Percentiles rank a stretch among this genome's conserved stretches.
phyloP scores from a whole-genome alignment of 2,113 vertebrate species.

The Dunckerocampus dactyliophorus region DNA sequence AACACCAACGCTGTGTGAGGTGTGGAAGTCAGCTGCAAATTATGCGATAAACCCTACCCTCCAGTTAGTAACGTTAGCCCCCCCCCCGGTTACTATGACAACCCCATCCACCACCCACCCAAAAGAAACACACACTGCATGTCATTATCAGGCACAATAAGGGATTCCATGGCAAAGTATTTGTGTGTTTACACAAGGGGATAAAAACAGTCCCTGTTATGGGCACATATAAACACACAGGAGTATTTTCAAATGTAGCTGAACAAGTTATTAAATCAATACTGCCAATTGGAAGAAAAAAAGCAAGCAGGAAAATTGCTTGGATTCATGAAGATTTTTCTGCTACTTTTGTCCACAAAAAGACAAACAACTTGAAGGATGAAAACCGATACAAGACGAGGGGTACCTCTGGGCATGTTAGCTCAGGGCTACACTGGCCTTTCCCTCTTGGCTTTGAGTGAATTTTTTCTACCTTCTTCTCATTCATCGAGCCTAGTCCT shows the following conservation, averaged over 20 bases:
- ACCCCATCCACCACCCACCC: conserved; percentile 61
- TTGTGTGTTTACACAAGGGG: conserved; percentile 48
- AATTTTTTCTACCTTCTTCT: conserved; percentile 89
- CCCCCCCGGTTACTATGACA: conserved; percentile 83
- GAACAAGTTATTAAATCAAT: conserved; percentile 35
- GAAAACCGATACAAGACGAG: conserved; percentile 84
- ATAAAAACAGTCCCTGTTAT: conserved; percentile 10
- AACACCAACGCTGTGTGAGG: conserved; percentile 99
- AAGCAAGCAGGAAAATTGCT: conserved; percentile 43
- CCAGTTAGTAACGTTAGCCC: conserved; percentile 79
- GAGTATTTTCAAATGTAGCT: conserved; percentile 19
- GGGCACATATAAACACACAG: conserved; percentile 39
- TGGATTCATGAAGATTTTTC: conserved; percentile 24
- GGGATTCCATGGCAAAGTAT: conserved; percentile 61
- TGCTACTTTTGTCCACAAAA: conserved; percentile 58
- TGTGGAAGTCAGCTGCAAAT: conserved; percentile 99
- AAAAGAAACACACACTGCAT: conserved; percentile 88
- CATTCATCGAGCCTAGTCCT: conserved; percentile 89
- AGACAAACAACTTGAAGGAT: conserved; percentile 63
- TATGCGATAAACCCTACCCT: conserved; percentile 99
- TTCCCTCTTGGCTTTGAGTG: conserved; percentile 92
- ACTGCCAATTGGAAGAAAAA: conserved; percentile 27
- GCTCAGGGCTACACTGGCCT: conserved; percentile 98
- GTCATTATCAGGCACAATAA: conserved; percentile 92
- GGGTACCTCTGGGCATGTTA: conserved; percentile 97